These are phyloP conservation scores for Drosophila nigrodunni DNA, from an alignment of 1,140 invertebrate genomes.

Conservation along the genomic window DNA sequence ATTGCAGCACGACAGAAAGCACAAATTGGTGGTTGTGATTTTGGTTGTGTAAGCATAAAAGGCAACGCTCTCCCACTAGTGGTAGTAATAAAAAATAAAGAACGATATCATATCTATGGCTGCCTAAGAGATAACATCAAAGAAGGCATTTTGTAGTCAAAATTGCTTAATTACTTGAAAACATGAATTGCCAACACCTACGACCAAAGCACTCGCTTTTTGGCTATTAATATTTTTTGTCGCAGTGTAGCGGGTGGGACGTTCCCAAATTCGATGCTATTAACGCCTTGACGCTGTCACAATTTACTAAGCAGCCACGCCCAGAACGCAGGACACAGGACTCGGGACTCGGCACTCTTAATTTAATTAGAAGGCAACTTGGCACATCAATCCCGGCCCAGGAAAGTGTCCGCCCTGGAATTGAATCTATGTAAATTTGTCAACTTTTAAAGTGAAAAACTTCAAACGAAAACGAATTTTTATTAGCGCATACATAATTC, in stretches of 20 bases:
- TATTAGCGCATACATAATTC: slow-evolving; percentile 64
- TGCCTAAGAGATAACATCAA: slow-evolving; percentile 58
- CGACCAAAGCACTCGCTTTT: slow-evolving; percentile 7
- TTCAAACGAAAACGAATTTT: slow-evolving; percentile 77
- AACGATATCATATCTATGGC: slow-evolving; percentile 62
- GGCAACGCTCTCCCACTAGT: slow-evolving; percentile 5
- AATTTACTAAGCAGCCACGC: slow-evolving; percentile 71
- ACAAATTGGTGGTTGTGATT: slow-evolving; percentile 65
- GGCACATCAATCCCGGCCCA: slow-evolving; percentile 9
- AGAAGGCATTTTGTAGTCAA: slow-evolving; percentile 50
- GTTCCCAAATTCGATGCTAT: slow-evolving; percentile 68
- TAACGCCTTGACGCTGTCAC: slow-evolving; percentile 71
- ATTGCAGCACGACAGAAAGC: slow-evolving; percentile 59
- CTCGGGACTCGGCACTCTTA: slow-evolving; percentile 50
- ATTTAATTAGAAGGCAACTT: slow-evolving; percentile 70
- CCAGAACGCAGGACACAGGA: slow-evolving; percentile 33
- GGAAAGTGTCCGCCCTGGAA: slow-evolving; percentile 33
- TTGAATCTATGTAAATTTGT: slow-evolving; percentile 71
- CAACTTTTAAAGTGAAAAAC: slow-evolving; percentile 73
- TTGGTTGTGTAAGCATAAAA: slow-evolving; percentile 49
- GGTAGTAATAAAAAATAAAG: slow-evolving; percentile 22
- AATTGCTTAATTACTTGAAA: slow-evolving; percentile 82
- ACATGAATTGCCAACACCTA: slow-evolving; percentile 80
- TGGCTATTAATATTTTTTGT: slow-evolving; percentile 51
- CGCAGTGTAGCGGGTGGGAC: slow-evolving; percentile 17